Percentiles rank a stretch among this genome's conserved stretches.
These are phyloP conservation scores for Pachycephala philippinensis DNA, from an alignment of 2,113 vertebrate genomes.

Conservation along the genomic window DNA sequence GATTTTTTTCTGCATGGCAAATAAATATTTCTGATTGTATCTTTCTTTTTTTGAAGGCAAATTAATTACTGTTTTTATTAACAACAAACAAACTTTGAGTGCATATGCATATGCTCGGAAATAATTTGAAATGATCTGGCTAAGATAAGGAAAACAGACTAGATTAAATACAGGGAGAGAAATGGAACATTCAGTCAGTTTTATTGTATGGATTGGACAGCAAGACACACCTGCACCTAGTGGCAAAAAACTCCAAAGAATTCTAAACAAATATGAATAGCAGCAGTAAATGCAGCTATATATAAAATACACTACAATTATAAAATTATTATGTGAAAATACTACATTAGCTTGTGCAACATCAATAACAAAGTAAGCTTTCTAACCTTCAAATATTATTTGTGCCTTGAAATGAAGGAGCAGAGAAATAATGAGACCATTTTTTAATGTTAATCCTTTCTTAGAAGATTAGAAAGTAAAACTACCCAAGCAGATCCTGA, in stretches of 20 bases:
- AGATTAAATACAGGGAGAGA: neutral
- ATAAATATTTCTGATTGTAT: neutral
- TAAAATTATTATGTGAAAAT: neutral
- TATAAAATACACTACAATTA: neutral
- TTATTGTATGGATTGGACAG: neutral
- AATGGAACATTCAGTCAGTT: neutral
- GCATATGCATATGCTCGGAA: neutral
- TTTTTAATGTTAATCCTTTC: slow-evolving; percentile 54
- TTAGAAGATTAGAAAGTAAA: slow-evolving; percentile 54
- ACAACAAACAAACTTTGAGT: neutral
- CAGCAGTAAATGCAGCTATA: neutral
- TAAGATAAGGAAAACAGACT: neutral
- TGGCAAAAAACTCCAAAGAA: neutral
- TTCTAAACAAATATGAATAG: neutral
- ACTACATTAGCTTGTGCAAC: neutral
- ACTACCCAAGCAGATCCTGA: slow-evolving; percentile 45
- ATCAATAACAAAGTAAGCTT: neutral
- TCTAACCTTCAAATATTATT: slow-evolving; percentile 21
- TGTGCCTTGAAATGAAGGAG: slow-evolving; percentile 1
- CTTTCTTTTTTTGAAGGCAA: neutral
- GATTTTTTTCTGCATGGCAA: neutral
- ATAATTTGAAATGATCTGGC: neutral
- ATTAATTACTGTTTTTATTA: neutral
- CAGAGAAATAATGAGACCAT: slow-evolving; percentile 14
- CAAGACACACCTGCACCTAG: neutral